Percentiles rank a stretch among this genome's conserved stretches.
These are phyloP conservation scores for Onychostruthus taczanowskii DNA, from an alignment of 2,113 vertebrate genomes.

Conservation along the genomic window DNA sequence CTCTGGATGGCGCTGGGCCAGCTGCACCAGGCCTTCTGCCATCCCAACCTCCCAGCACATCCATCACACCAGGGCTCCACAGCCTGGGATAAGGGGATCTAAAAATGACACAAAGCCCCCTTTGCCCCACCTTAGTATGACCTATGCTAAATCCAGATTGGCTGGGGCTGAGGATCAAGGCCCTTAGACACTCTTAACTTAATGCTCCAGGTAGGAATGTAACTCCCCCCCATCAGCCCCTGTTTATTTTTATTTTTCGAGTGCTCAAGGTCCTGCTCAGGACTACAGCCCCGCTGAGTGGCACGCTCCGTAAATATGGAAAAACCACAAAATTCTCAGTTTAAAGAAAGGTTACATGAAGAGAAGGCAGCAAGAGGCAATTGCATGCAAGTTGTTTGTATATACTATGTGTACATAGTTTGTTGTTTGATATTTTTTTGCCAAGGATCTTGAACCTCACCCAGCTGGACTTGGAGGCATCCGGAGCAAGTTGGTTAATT, in stretches of 20 bases:
- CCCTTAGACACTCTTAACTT: slow-evolving; percentile 56
- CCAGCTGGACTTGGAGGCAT: slow-evolving; percentile 5
- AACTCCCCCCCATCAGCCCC: not conserved
- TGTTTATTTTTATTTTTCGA: slow-evolving; percentile 29
- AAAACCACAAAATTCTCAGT: not conserved
- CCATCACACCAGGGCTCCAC: not conserved
- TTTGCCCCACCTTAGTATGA: slow-evolving; percentile 46
- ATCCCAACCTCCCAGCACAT: not conserved
- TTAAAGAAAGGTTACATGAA: not conserved
- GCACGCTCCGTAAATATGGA: not conserved
- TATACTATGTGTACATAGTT: not conserved
- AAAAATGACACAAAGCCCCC: slow-evolving; percentile 62
- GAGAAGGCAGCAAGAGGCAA: not conserved
- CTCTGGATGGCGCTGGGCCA: not conserved
- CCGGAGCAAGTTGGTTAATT: not conserved
- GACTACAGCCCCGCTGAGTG: not conserved
- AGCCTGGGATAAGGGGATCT: slow-evolving; percentile 44
- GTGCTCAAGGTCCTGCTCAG: not conserved
- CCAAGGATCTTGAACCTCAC: slow-evolving; percentile 13
- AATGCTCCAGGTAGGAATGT: slow-evolving; percentile 55
- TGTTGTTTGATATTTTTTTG: not conserved
- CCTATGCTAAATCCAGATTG: slow-evolving; percentile 57
- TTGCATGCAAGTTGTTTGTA: not conserved
- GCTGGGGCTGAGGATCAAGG: slow-evolving; percentile 56
- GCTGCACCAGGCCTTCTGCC: slow-evolving; percentile 1